Percentiles rank a stretch among this genome's conserved stretches.
phyloP scores from a whole-genome alignment of 2,113 vertebrate species.

The Excalfactoria chinensis region DNA sequence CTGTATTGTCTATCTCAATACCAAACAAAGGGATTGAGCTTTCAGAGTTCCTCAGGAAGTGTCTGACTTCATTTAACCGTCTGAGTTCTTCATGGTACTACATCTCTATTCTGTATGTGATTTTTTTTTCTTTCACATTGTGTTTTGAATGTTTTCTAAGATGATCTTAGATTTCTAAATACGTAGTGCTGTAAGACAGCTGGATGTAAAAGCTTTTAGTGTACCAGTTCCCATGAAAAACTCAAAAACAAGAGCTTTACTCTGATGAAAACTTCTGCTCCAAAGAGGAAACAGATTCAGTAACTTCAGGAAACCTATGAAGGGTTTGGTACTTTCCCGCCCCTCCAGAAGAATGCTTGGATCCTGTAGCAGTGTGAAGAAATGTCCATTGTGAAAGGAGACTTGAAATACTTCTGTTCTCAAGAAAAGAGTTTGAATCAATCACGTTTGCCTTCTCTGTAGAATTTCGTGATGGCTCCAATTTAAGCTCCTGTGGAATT shows the following conservation, averaged over 20 bases:
- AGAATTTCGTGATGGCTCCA: neutral
- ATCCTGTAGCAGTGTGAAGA: neutral
- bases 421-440: neutral
- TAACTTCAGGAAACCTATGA: neutral
- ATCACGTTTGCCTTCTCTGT: fast-evolving
- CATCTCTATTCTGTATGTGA: neutral
- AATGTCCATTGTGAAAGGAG: neutral
- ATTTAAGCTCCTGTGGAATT: neutral
- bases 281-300: neutral
- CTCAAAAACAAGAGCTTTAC: neutral
- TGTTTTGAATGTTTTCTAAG: neutral
- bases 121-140: neutral
- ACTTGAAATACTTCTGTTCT: neutral
- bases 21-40: neutral
- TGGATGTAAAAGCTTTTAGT: neutral
- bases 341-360: neutral
- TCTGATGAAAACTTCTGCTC: neutral
- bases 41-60: neutral
- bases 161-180: neutral
- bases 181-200: neutral
- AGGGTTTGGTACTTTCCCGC: neutral
- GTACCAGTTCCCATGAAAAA: neutral
- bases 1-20: neutral
- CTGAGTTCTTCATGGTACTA: neutral
- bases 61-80: neutral